phyloP scores from a whole-genome alignment of 2,797 vertebrate species.

The Tamandua tetradactyla region DNA sequence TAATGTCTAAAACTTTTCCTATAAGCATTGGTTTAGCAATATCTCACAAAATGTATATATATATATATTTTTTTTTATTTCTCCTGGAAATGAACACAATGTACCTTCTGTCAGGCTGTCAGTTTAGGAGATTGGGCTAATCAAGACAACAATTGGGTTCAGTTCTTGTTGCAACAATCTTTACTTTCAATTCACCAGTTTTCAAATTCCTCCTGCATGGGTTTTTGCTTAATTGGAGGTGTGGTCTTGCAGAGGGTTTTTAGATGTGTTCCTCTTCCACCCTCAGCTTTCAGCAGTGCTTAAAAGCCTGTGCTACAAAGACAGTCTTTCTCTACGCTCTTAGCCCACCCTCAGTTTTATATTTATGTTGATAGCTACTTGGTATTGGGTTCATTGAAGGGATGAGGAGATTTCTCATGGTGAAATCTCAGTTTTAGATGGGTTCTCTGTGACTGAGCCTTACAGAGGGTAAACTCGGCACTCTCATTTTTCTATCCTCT shows the following conservation, averaged over 20 bases:
- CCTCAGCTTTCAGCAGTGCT: neutral
- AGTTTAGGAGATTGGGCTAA: neutral
- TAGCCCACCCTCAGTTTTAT: neutral
- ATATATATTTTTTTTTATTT: constrained; percentile 2
- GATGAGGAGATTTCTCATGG: too few species aligned
- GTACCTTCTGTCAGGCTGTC: neutral
- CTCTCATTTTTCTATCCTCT: neutral
- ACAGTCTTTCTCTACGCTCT: neutral
- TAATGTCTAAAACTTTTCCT: neutral
- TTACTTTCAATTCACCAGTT: neutral
- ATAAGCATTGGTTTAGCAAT: neutral
- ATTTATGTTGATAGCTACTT: neutral
- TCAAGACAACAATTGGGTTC: neutral
- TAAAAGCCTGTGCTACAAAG: too few species aligned
- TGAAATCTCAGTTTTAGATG: neutral
- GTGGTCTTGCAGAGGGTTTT: neutral
- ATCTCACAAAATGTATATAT: neutral
- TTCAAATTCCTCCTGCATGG: neutral
- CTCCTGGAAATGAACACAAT: neutral
- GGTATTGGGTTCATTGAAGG: neutral
- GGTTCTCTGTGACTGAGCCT: neutral
- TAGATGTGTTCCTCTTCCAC: neutral
- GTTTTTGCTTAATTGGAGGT: neutral
- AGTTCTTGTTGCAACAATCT: neutral
- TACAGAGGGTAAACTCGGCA: neutral